Evolutionary conservation across 1,140 invertebrate species (phyloP).

Genomic region (Campoletis sonorensis): DNA sequence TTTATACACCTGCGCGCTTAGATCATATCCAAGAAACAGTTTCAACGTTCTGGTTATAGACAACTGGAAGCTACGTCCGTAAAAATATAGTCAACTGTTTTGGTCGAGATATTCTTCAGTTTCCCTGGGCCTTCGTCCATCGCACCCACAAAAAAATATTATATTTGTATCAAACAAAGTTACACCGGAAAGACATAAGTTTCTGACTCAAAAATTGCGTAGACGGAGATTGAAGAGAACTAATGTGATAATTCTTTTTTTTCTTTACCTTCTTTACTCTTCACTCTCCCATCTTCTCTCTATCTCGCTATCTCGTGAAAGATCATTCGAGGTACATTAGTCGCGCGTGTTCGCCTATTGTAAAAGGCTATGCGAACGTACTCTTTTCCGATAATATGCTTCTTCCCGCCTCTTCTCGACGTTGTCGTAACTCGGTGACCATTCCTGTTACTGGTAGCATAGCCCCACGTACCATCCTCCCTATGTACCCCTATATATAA

Average conservation of each 20-base stretch:
- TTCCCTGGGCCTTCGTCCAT: too few relatives aligned
- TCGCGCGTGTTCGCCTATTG: slow-evolving; percentile 30
- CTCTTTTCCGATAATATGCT: slow-evolving; percentile 30
- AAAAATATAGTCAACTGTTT: too few relatives aligned
- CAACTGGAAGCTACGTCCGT: too few relatives aligned
- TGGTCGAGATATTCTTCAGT: too few relatives aligned
- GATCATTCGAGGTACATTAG: slow-evolving; percentile 27
- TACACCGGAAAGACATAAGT: too few relatives aligned
- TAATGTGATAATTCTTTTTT: not conserved
- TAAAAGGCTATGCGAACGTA: slow-evolving; percentile 29
- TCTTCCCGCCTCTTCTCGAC: slow-evolving; percentile 26
- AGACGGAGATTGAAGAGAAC: not conserved
- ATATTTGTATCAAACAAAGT: too few relatives aligned
- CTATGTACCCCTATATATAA: slow-evolving; percentile 1
- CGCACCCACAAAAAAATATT: too few relatives aligned
- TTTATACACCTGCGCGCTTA: too few relatives aligned
- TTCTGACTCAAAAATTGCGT: not conserved
- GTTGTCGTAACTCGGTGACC: slow-evolving; percentile 30
- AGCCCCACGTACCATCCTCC: slow-evolving; percentile 18
- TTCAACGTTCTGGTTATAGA: too few relatives aligned
- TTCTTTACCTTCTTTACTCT: not conserved
- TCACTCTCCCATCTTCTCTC: not conserved
- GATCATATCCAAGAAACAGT: too few relatives aligned
- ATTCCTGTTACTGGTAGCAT: slow-evolving; percentile 27
- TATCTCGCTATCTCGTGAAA: not conserved